A percentile compares a stretch with the other conserved stretches of the same genome.
Evolutionary conservation across 2,888 invertebrate species (phyloP).

Genomic region (Mamestra brassicae): DNA sequence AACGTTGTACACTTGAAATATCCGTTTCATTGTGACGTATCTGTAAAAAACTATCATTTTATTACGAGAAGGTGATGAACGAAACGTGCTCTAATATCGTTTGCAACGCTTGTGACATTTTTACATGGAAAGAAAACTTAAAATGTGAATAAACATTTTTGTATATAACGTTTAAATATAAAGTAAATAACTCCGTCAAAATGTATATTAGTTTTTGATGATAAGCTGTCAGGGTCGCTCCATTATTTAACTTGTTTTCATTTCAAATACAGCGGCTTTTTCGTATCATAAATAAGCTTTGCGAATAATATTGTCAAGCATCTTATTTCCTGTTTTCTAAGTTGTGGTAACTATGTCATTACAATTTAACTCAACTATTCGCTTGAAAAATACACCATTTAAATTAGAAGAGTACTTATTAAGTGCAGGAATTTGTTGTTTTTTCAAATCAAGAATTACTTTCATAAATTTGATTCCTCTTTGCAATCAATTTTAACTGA

Average conservation of each 20-base stretch:
- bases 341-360: no score
- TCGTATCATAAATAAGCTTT: background rate
- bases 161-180: no score
- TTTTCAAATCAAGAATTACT: background rate
- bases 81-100: background rate
- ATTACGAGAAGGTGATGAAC: conserved; percentile 1
- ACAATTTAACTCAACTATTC: no score
- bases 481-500: background rate
- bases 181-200: no score
- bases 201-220: no score
- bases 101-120: background rate
- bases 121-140: background rate
- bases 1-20: conserved; percentile 29
- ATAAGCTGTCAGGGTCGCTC: no score
- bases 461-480: background rate
- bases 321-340: no score
- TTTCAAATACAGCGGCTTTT: background rate
- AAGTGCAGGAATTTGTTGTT: no score
- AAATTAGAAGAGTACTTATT: background rate
- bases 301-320: no score
- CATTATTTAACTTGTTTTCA: background rate
- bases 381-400: no score
- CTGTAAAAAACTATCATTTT: conserved; percentile 9
- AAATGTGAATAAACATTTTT: background rate
- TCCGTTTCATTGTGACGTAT: conserved; percentile 20